Conservation (phyloP, 2,888 invertebrate genomes). For the Pammene aurita region DNA sequence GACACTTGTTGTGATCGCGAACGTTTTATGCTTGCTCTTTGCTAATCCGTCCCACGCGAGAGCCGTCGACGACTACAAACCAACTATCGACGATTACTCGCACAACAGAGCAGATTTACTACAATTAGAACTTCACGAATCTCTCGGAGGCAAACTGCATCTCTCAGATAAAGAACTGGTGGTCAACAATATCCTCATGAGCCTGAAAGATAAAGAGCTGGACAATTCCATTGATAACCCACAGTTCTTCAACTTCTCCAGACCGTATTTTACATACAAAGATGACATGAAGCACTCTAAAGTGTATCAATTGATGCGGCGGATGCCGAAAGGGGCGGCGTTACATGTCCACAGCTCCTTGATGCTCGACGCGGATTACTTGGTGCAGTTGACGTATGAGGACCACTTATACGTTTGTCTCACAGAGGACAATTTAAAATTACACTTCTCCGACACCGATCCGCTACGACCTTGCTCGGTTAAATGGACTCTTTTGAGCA, state of each 20-base stretch:
- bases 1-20: slow-evolving; percentile 43
- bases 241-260: slow-evolving; percentile 84
- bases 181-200: slow-evolving; percentile 84
- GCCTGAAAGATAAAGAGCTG: slow-evolving; percentile 79
- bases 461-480: slow-evolving; percentile 63
- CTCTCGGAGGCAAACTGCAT: slow-evolving; percentile 77
- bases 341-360: slow-evolving; percentile 88
- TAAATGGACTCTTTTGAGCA: slow-evolving; percentile 79
- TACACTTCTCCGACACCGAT: slow-evolving; percentile 63
- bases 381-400: slow-evolving; percentile 85
- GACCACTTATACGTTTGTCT: slow-evolving; percentile 84
- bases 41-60: slow-evolving; percentile 49
- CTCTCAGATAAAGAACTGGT: slow-evolving; percentile 74
- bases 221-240: slow-evolving; percentile 75
- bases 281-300: slow-evolving; percentile 83
- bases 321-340: slow-evolving; percentile 90
- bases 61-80: slow-evolving; percentile 37
- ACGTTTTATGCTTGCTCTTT: slow-evolving; percentile 48
- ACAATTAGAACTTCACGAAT: slow-evolving; percentile 68
- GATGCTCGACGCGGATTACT: slow-evolving; percentile 82
- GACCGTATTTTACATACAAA: slow-evolving; percentile 85
- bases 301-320: slow-evolving; percentile 85
- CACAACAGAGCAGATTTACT: slow-evolving; percentile 55
- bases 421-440: slow-evolving; percentile 56
- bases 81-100: slow-evolving; percentile 50